Base-by-base conservation (phyloP, 37 sponge, comb jelly and placozoan genomes). In the Beroe forskalii region DNA sequence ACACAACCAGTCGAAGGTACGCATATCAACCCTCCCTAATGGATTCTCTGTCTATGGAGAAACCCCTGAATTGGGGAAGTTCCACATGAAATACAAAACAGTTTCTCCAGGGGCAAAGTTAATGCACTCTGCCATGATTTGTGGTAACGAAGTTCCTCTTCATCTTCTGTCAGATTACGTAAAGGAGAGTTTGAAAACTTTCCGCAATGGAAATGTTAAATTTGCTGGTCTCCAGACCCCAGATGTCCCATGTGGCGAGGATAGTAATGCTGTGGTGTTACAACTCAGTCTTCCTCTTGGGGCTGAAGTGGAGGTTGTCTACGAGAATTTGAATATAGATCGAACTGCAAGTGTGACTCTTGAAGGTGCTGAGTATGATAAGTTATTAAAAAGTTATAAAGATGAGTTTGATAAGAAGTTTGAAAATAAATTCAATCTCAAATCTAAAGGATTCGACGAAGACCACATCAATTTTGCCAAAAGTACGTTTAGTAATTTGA, bases 401-500 rank as follows among this genome's bases (percentile, higher is more conserved):
- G 64, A 62, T 38, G 90, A 90, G 1, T 90, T 90, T 27, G 37
- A 83, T 64, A 90, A 62, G 42, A 91, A 76, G 83, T 93, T 93
- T 64, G 93, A 93, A 60, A 25, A 36, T 32, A 92, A 43, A 17
- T 93, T 93, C 60, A 55, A 20, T 28, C 69, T 92, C 25, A 35
- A 38, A 0, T 22, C 41, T 33, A 91, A 96, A 94, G 95, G 95
- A 6, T 99, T 94, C 62, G 63, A 60, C 48, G 91, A 93, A 0
- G 69, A 90, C 32, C 89, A 95, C 67, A 61, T 99, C 0, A 1
- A 1, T 20, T 80, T 96, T 92, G 99, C 96, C 8, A 93, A 93
- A 41, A 93, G 93, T 25, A 95, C 94, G 17, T 94, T 99, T 90
- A 99, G 99, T 60, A 96, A 95, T 76, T 92, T 96, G 32, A 89